Conservation (phyloP, 2,888 invertebrate genomes). For the Teinopalpus imperialis region DNA sequence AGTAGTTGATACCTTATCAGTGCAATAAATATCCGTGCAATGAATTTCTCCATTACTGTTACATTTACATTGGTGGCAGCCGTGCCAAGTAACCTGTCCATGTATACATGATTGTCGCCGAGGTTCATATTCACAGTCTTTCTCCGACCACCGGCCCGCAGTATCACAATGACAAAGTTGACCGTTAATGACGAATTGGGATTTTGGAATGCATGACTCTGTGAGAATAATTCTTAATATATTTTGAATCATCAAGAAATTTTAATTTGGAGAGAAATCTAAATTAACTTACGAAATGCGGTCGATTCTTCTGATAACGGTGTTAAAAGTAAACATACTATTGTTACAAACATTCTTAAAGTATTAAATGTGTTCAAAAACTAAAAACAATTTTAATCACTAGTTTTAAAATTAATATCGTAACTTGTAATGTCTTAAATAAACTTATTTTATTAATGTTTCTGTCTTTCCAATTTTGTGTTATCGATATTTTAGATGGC, state of each 20-base stretch:
- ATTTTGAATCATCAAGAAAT: conserved; percentile 11
- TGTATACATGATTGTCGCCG: conserved; percentile 48
- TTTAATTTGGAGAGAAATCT: background rate
- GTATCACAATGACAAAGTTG: conserved; percentile 56
- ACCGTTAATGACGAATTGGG: conserved; percentile 55
- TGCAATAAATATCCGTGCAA: conserved; percentile 51
- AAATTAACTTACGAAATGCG: conserved; percentile 47
- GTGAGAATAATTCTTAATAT: conserved; percentile 22
- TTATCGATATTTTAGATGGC: conserved; percentile 5
- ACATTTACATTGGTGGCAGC: conserved; percentile 64
- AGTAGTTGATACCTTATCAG: conserved; percentile 28
- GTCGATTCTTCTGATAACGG: conserved; percentile 38
- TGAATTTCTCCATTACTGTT: conserved; percentile 52
- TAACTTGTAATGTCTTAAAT: conserved; percentile 2
- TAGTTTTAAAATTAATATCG: conserved; percentile 4
- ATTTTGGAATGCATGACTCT: conserved; percentile 65
- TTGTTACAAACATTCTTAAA: conserved; percentile 44
- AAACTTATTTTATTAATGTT: conserved; percentile 3
- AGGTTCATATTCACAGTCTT: conserved; percentile 44
- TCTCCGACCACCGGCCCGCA: conserved; percentile 52
- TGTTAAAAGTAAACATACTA: conserved; percentile 50
- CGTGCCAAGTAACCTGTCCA: conserved; percentile 58
- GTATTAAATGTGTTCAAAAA: conserved; percentile 1
- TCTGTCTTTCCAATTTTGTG: conserved; percentile 1
- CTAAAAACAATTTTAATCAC: background rate